Conservation (phyloP, 2,113 vertebrate genomes). For the Hydrochoerus hydrochaeris region DNA sequence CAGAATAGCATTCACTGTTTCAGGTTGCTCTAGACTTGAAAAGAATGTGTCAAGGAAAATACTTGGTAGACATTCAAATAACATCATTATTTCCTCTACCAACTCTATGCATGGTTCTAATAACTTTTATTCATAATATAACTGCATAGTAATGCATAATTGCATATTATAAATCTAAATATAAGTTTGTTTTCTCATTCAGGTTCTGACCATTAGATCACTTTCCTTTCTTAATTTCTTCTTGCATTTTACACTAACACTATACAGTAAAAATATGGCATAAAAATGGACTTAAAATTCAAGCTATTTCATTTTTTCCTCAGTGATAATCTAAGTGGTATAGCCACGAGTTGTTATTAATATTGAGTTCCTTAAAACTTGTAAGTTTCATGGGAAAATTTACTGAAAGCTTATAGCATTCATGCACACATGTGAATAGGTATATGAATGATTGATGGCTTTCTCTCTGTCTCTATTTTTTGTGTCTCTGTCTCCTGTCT, state of each 20-base stretch:
- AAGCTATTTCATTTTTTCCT: constrained; percentile 37
- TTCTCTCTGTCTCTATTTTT: neutral
- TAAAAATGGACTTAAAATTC: constrained; percentile 6
- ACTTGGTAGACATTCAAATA: neutral
- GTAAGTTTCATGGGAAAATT: constrained; percentile 48
- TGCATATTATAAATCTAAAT: constrained; percentile 26
- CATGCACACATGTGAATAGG: neutral
- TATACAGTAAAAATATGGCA: neutral
- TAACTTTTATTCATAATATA: neutral
- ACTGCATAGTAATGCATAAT: neutral
- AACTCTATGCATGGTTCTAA: neutral
- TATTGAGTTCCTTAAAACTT: constrained; percentile 6
- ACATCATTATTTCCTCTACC: neutral
- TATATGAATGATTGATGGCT: neutral
- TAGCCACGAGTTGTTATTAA: neutral
- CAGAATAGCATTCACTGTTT: neutral
- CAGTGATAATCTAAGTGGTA: neutral
- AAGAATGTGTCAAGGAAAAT: neutral
- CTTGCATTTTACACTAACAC: neutral
- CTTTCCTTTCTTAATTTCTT: neutral
- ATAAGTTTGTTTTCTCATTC: neutral
- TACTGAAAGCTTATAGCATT: constrained; percentile 46
- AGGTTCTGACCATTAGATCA: neutral
- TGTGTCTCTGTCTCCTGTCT: too few relatives aligned
- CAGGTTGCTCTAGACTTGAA: neutral